These are phyloP conservation scores for Teleiodes luculella DNA, from an alignment of 2,888 invertebrate species.

Conservation along the genomic window DNA sequence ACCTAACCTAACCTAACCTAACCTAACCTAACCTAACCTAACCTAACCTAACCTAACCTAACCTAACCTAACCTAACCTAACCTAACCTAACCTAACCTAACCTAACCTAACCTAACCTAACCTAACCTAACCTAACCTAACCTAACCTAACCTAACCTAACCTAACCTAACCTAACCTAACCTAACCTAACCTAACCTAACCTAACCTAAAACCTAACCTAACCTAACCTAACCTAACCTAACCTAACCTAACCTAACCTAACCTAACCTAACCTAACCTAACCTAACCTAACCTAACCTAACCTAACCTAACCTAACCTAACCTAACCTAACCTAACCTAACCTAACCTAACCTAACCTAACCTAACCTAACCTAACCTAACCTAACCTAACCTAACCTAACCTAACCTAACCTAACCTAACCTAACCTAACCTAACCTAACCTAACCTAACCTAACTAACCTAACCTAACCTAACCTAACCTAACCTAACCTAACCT, in stretches of 20 bases:
- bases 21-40: constrained; percentile 25
- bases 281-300: constrained; percentile 27
- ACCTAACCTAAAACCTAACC: constrained; percentile 24
- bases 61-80: constrained; percentile 24
- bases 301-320: constrained; percentile 27
- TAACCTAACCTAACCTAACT: constrained; percentile 26
- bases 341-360: constrained; percentile 25
- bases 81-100: constrained; percentile 21
- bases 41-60: constrained; percentile 13
- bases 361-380: constrained; percentile 27
- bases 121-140: constrained; percentile 21
- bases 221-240: constrained; percentile 25
- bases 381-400: constrained; percentile 25
- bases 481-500: constrained; percentile 25
- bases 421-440: constrained; percentile 25
- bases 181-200: constrained; percentile 25
- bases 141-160: constrained; percentile 15
- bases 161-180: constrained; percentile 17
- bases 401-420: constrained; percentile 26
- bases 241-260: constrained; percentile 24
- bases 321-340: constrained; percentile 25
- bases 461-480: constrained; percentile 26
- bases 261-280: constrained; percentile 25
- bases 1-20: constrained; percentile 28
- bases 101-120: constrained; percentile 19